phyloP scores from a whole-genome alignment of 2,797 vertebrate species.

The Mormyrops boulengeri region DNA sequence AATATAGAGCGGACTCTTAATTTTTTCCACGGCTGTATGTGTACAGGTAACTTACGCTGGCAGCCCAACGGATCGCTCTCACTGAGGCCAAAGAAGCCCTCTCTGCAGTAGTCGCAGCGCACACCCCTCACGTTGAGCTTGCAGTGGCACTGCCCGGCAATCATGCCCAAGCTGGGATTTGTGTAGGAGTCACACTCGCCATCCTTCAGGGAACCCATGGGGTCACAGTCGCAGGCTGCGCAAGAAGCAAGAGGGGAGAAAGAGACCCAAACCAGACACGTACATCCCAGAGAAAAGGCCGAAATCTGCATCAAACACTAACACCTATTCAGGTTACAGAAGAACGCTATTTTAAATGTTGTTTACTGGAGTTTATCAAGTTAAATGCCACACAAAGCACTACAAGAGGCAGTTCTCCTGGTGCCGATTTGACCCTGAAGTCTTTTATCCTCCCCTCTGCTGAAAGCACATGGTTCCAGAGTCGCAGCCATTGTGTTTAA shows the following conservation, averaged over 20 bases:
- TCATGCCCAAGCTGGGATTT: slow-evolving; percentile 61
- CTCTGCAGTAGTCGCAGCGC: slow-evolving; percentile 73
- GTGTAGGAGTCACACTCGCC: slow-evolving; percentile 75
- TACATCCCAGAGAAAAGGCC: neutral
- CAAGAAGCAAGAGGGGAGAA: neutral
- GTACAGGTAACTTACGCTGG: slow-evolving; percentile 58
- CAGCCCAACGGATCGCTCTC: slow-evolving; percentile 66
- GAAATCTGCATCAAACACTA: neutral
- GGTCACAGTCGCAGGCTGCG: slow-evolving; percentile 77
- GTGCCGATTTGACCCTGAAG: neutral
- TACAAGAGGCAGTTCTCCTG: neutral
- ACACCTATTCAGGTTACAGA: neutral
- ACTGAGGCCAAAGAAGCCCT: slow-evolving; percentile 72
- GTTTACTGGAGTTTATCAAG: neutral
- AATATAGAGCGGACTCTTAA: neutral
- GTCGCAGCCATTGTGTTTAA: neutral
- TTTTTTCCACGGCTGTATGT: neutral
- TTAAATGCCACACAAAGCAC: neutral
- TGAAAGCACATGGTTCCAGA: neutral
- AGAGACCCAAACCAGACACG: neutral
- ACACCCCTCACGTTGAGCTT: slow-evolving; percentile 67
- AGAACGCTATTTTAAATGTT: neutral
- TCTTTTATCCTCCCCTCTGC: neutral
- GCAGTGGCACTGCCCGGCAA: slow-evolving; percentile 77
- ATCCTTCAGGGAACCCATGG: slow-evolving; percentile 69